These are phyloP conservation scores for Allolobophora icterica DNA, from an alignment of 2,888 invertebrate genomes.

Conservation along the genomic window DNA sequence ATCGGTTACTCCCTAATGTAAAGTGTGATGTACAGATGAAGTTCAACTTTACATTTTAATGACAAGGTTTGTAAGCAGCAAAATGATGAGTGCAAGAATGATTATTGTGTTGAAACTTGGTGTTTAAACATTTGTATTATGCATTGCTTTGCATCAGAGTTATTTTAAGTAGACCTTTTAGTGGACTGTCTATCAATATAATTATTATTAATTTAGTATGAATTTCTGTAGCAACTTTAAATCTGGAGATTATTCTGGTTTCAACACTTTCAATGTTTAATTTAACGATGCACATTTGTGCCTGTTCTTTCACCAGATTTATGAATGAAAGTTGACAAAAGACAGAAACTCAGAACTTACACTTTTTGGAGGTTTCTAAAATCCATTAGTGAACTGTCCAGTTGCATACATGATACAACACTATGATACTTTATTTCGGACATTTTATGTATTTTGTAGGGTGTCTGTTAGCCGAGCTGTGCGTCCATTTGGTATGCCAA, in stretches of 20 bases:
- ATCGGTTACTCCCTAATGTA: no score
- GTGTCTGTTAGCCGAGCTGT: constrained; percentile 83
- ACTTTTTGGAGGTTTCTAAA: background rate
- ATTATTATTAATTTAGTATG: no score
- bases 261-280: background rate
- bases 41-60: background rate
- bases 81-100: background rate
- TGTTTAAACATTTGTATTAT: no score
- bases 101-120: background rate
- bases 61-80: constrained; percentile 21
- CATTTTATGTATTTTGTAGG: constrained; percentile 67
- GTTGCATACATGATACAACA: background rate
- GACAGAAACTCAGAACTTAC: background rate
- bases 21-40: background rate
- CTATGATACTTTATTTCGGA: background rate
- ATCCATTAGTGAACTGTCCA: background rate
- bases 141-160: no score
- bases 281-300: background rate
- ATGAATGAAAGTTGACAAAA: background rate
- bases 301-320: background rate
- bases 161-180: no score
- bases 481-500: constrained; percentile 78
- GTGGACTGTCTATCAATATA: no score
- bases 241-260: background rate
- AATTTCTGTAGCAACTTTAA: no score